Percentiles rank a stretch among this genome's conserved stretches.
phyloP scores from a whole-genome alignment of 2,797 vertebrate species.

The Cetoscarus ocellatus region DNA sequence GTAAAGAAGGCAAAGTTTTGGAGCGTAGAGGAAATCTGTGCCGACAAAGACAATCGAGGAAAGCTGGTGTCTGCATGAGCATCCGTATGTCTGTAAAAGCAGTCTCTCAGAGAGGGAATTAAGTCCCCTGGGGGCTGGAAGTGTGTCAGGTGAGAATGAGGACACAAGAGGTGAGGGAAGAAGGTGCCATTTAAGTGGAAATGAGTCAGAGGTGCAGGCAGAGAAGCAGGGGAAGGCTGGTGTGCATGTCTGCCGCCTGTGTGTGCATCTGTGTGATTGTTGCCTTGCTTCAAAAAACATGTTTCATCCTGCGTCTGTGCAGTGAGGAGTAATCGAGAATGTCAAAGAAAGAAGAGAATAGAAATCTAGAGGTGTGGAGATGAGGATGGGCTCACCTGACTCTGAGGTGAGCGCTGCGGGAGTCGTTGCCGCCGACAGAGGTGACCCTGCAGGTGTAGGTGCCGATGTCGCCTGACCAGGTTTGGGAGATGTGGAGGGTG shows the following conservation, averaged over 20 bases:
- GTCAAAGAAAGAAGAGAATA: not conserved
- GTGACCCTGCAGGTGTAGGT: conserved; percentile 95
- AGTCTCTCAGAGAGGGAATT: not conserved
- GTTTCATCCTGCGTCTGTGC: conserved; percentile 27
- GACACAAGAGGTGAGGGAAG: conserved; percentile 61
- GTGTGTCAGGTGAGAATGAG: conserved; percentile 69
- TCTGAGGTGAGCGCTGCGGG: conserved; percentile 91
- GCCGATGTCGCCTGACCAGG: conserved; percentile 97
- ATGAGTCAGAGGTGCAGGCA: conserved; percentile 61
- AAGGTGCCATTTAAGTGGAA: conserved; percentile 57
- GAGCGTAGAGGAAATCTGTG: conserved; percentile 23
- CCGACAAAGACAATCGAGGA: conserved; percentile 26
- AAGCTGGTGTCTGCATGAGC: not conserved
- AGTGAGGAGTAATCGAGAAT: conserved; percentile 2
- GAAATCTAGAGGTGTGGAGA: not conserved
- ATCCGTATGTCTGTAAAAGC: conserved; percentile 1
- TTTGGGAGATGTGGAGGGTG: conserved; percentile 95
- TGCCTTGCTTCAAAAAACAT: conserved; percentile 15
- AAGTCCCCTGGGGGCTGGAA: conserved; percentile 33
- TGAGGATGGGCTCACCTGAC: conserved; percentile 87
- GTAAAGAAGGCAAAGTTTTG: conserved; percentile 7
- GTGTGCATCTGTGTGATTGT: not conserved
- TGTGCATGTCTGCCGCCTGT: not conserved
- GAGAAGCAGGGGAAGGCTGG: conserved; percentile 13
- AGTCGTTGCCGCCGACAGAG: conserved; percentile 94